phyloP scores from a whole-genome alignment of 2,113 vertebrate species.

The Archilochus colubris region DNA sequence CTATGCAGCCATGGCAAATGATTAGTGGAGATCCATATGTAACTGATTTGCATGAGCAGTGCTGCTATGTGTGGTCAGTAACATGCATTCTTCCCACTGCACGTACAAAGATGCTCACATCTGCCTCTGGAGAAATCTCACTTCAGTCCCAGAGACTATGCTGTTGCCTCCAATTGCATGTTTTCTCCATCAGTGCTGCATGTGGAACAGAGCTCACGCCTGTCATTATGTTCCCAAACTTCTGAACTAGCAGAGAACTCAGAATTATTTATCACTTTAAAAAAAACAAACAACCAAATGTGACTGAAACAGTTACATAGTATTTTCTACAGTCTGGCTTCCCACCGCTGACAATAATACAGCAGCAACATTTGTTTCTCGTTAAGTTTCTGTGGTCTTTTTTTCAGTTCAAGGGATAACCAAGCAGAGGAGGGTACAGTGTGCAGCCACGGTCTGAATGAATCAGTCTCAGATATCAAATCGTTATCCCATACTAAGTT shows the following conservation, averaged over 20 bases:
- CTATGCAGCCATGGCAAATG: not conserved
- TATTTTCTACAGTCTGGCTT: slow-evolving; percentile 5
- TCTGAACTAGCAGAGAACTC: not conserved
- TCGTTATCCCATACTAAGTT: not conserved
- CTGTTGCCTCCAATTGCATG: not conserved
- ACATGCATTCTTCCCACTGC: not conserved
- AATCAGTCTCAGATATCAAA: slow-evolving; percentile 7
- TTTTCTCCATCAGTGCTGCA: not conserved
- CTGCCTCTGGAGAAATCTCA: not conserved
- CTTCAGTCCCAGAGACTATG: not conserved
- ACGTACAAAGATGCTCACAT: not conserved
- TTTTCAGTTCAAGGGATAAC: not conserved
- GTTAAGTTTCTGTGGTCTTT: not conserved
- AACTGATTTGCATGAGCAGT: not conserved
- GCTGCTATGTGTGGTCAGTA: not conserved
- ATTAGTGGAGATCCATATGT: fast-evolving
- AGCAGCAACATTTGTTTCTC: slow-evolving; percentile 38
- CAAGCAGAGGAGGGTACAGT: not conserved
- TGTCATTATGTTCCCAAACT: not conserved
- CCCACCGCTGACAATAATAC: not conserved
- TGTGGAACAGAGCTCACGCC: not conserved
- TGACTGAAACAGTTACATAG: not conserved
- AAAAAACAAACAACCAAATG: not conserved
- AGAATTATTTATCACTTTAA: not conserved
- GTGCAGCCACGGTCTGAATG: not conserved